Evolutionary conservation across 2,888 invertebrate genomes (phyloP).

Genomic region (Zelleria hepariella): DNA sequence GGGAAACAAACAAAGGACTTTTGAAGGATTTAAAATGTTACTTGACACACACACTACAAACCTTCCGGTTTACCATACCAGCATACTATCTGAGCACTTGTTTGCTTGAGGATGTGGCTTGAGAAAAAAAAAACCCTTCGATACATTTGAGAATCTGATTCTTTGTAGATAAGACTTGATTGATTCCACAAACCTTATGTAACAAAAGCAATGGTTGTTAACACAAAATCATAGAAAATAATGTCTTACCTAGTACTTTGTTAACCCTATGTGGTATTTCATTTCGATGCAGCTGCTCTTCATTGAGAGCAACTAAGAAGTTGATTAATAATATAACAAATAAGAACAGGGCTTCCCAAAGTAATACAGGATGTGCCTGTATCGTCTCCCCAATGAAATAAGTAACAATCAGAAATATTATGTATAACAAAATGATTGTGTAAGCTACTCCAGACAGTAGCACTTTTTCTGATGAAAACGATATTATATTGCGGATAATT

Average conservation of each 20-base stretch:
- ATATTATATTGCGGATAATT: conserved; percentile 48
- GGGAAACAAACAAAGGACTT: no score
- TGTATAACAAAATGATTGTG: conserved; percentile 50
- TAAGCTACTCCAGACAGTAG: conserved; percentile 58
- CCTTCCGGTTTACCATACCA: no score
- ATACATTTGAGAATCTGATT: no score
- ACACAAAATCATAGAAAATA: no score
- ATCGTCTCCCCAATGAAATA: conserved; percentile 53
- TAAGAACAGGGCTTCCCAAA: conserved; percentile 59
- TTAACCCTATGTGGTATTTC: conserved; percentile 70
- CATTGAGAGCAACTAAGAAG: conserved; percentile 58
- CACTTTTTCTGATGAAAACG: conserved; percentile 62
- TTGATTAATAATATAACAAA: conserved; percentile 54
- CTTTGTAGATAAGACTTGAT: no score
- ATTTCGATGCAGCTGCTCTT: conserved; percentile 58
- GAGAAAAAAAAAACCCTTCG: no score
- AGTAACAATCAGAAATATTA: conserved; percentile 49
- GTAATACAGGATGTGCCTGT: conserved; percentile 49
- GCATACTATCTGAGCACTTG: no score
- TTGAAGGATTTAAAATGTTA: no score
- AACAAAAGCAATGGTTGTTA: no score
- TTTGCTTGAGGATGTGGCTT: no score
- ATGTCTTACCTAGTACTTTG: conserved; percentile 56
- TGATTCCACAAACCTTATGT: no score
- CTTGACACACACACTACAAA: no score